These are phyloP conservation scores for Microhierax caerulescens DNA, from an alignment of 2,797 vertebrate species.

Conservation along the genomic window DNA sequence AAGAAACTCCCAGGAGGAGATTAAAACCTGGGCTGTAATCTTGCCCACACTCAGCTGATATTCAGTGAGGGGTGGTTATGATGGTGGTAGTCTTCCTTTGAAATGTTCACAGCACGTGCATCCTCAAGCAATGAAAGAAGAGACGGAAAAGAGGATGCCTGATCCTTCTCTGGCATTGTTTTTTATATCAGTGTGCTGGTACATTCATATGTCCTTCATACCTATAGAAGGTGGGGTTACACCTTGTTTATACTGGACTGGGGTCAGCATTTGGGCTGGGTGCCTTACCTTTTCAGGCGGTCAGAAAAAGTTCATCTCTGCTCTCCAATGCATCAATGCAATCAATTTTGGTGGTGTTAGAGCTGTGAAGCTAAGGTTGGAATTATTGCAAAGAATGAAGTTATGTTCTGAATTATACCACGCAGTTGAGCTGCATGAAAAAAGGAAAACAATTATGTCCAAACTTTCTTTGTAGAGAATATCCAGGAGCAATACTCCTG, in stretches of 20 bases:
- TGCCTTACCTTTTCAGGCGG: neutral
- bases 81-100: neutral
- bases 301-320: neutral
- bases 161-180: neutral
- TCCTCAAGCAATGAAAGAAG: neutral
- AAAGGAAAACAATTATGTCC: neutral
- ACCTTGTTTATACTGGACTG: neutral
- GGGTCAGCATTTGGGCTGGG: neutral
- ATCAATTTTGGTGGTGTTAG: neutral
- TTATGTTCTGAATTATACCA: neutral
- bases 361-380: neutral
- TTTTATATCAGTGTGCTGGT: rapidly evolving
- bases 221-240: neutral
- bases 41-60: neutral
- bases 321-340: neutral
- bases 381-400: neutral
- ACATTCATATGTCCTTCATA: neutral
- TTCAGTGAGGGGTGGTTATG: neutral
- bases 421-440: rapidly evolving
- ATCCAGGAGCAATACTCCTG: neutral
- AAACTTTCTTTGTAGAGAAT: neutral
- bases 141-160: neutral
- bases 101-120: neutral
- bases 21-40: neutral
- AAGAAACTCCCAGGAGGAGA: neutral